These are phyloP conservation scores for Centropristis striata DNA, from an alignment of 2,113 vertebrate genomes.

Conservation along the genomic window DNA sequence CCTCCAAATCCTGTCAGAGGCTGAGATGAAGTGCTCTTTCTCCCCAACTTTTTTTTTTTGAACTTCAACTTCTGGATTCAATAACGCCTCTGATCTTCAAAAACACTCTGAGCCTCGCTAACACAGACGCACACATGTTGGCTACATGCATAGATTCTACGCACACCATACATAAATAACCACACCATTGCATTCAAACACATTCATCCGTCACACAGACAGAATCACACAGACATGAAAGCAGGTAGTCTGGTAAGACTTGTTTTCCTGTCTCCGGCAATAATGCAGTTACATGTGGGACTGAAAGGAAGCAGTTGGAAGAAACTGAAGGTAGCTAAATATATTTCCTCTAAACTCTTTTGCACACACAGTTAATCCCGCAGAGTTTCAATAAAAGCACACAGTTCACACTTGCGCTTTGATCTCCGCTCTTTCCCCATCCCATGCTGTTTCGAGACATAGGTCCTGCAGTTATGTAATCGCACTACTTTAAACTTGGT, in stretches of 20 bases:
- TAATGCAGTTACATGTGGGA: background rate
- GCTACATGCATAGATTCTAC: background rate
- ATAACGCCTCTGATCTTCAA: slow-evolving; percentile 52
- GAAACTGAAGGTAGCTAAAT: background rate
- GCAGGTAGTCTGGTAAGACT: background rate
- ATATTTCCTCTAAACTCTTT: background rate
- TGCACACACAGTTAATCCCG: slow-evolving; percentile 34
- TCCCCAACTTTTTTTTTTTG: background rate
- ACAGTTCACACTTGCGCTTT: slow-evolving; percentile 51
- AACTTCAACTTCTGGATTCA: slow-evolving; percentile 55
- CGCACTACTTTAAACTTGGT: slow-evolving; percentile 21
- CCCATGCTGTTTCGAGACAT: slow-evolving; percentile 47
- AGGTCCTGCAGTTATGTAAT: slow-evolving; percentile 48
- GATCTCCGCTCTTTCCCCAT: slow-evolving; percentile 40
- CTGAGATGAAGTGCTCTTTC: slow-evolving; percentile 8
- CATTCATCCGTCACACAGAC: background rate
- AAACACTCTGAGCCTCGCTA: slow-evolving; percentile 10
- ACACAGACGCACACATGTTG: background rate
- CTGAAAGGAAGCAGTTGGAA: background rate
- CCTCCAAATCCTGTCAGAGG: slow-evolving; percentile 33
- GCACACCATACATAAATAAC: background rate
- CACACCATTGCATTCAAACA: background rate
- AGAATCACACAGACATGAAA: background rate
- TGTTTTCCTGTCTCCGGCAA: background rate
- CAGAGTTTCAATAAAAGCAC: slow-evolving; percentile 47